Conservation (phyloP, 2,888 invertebrate species). For the Xestia xanthographa region DNA sequence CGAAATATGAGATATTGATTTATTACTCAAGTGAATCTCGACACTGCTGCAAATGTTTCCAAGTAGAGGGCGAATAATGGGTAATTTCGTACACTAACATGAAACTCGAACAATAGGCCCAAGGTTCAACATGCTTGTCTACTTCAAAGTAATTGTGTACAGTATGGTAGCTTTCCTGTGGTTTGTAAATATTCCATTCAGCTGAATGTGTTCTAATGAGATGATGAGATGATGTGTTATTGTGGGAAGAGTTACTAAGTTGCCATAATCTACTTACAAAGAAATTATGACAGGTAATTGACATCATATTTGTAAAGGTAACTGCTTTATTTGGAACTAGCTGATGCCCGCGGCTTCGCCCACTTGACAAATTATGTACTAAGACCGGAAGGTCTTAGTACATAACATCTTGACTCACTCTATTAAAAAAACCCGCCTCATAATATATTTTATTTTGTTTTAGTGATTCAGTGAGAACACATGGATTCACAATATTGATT, state of each 20-base stretch:
- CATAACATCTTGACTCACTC: too few species aligned
- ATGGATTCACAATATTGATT: slow-evolving; percentile 98
- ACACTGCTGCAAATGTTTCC: slow-evolving; percentile 24
- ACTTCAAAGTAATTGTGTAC: slow-evolving; percentile 42
- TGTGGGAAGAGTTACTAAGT: background rate
- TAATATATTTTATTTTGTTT: slow-evolving; percentile 75
- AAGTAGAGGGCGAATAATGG: slow-evolving; percentile 44
- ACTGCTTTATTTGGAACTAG: background rate
- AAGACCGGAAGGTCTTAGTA: too few species aligned
- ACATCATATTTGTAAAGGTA: slow-evolving; percentile 9
- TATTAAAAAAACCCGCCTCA: too few species aligned
- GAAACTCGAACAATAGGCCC: slow-evolving; percentile 50
- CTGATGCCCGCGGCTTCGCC: too few species aligned
- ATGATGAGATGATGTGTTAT: too few species aligned
- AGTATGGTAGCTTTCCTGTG: slow-evolving; percentile 19
- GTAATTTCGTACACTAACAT: slow-evolving; percentile 41
- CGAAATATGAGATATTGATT: slow-evolving; percentile 1
- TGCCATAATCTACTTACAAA: background rate
- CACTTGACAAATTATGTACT: too few species aligned
- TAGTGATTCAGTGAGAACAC: slow-evolving; percentile 96
- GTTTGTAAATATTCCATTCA: slow-evolving; percentile 32
- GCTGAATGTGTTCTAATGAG: slow-evolving; percentile 22
- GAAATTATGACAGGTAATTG: background rate
- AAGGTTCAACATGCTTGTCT: slow-evolving; percentile 20
- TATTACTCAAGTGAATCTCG: background rate